Base-by-base conservation (phyloP, 2,113 vertebrate species). In the Herpailurus yagouaroundi region DNA sequence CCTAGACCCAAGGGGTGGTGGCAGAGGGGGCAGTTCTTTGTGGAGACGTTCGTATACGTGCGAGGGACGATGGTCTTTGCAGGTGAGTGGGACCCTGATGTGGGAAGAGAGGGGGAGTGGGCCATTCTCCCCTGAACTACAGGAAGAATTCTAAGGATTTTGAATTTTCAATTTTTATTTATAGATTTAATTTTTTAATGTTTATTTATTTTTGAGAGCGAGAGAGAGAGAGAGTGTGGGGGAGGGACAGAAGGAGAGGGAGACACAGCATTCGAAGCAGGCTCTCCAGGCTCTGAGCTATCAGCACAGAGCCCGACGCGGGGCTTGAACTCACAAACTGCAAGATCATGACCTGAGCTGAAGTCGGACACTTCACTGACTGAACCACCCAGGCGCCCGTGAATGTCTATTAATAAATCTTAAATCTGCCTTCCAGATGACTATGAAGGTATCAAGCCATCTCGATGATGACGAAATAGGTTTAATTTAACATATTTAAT, bases 81-180 rank as follows among this genome's bases (percentile, higher is more conserved):
- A 0, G 1, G 15, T 64, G 23, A 23, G 21, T 13, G 3, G 55
- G 29, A 92, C 25, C 16, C 21, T 31, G 23, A 63, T 5, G 7
- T 19, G 25, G 2, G 13, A 29, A 50, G 5, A n/a, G n/a, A 60
- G 50, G 7, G 12, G 31, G 7, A 25, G 0, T 16, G 21, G 33
- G 36, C 12, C 21, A 11, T 33, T 31, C 1, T 73, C 15, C 45
- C 69, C 71, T 64, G 18, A 76, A 60, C 36, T 38, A 14, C 8
- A 21, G 45, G 27, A 55, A 33, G 76, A 80, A 63, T 89, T 84
- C 38, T 69, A 41, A 80, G 79, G 48, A 52, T 15, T 33, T 66
- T 80, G n/a, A 64, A 74, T 89, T 94, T 25, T 88, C 19, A 88
- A 71, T 71, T 82, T 96, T 81, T 63, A 86, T 55, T 90, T 77